Evolutionary conservation across 2,888 invertebrate species (phyloP).

Genomic region (Noctua janthe): DNA sequence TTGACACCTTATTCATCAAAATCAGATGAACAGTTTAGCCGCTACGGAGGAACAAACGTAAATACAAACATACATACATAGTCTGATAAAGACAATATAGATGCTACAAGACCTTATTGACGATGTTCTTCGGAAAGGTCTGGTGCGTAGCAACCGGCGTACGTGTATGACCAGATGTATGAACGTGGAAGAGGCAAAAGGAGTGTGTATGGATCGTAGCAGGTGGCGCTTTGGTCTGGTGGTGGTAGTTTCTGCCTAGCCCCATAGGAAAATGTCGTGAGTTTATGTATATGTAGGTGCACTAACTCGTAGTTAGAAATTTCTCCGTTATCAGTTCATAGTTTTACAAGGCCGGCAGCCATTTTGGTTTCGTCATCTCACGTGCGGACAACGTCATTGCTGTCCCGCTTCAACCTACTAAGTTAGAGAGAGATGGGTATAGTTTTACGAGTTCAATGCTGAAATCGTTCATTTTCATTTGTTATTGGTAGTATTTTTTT

Average conservation of each 20-base stretch:
- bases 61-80: no score
- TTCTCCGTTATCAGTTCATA: conserved; percentile 63
- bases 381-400: conserved; percentile 23
- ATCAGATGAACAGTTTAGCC: no score
- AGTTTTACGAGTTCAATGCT: conserved; percentile 43
- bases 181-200: no score
- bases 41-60: no score
- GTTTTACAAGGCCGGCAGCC: conserved; percentile 61
- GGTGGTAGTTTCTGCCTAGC: not conserved
- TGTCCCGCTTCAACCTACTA: conserved; percentile 11
- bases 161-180: no score
- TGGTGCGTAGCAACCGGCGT: not conserved
- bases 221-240: not conserved
- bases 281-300: conserved; percentile 19
- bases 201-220: no score
- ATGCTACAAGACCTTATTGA: not conserved
- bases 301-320: conserved; percentile 47
- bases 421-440: conserved; percentile 27
- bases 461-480: conserved; percentile 41
- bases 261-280: not conserved
- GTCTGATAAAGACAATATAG: no score
- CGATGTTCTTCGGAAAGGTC: not conserved
- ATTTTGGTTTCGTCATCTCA: conserved; percentile 58
- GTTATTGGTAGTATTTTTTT: conserved; percentile 31
- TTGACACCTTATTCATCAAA: no score